phyloP scores from a whole-genome alignment of 2,797 vertebrate genomes.

The Loriculus beryllinus region DNA sequence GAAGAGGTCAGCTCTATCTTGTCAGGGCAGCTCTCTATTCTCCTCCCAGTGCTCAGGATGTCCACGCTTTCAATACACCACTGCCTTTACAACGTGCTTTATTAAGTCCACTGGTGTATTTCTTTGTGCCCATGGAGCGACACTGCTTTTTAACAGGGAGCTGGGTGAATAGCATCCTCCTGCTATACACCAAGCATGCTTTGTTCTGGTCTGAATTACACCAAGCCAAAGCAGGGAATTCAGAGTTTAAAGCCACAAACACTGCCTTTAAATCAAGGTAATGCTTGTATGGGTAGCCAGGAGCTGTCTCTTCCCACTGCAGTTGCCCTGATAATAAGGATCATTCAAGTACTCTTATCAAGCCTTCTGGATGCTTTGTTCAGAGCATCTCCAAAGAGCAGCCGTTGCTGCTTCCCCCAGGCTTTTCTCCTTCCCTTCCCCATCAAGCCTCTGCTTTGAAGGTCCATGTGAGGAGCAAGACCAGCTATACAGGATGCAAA shows the following conservation, averaged over 20 bases:
- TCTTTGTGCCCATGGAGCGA: background rate
- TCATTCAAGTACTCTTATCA: background rate
- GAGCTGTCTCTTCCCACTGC: background rate
- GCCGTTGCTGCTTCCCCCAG: background rate
- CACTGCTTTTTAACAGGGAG: background rate
- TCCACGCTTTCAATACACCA: background rate
- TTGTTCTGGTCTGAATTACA: background rate
- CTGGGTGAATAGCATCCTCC: background rate
- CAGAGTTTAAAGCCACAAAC: background rate
- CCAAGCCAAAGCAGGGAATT: background rate
- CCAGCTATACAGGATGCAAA: background rate
- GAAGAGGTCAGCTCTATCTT: background rate
- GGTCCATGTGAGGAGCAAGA: background rate
- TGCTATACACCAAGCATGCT: background rate
- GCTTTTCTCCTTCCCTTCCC: background rate
- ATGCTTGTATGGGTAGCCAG: background rate
- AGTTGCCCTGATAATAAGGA: conserved; percentile 29
- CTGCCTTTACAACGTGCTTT: background rate
- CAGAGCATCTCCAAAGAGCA: background rate
- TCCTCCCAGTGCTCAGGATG: background rate
- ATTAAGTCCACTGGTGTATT: background rate
- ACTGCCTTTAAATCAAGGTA: conserved; percentile 42
- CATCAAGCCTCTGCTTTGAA: background rate
- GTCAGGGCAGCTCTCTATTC: background rate
- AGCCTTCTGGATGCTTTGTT: background rate